phyloP scores from a whole-genome alignment of 92 coral and sea anemone genomes.

The Chrysogorgia sp. region DNA sequence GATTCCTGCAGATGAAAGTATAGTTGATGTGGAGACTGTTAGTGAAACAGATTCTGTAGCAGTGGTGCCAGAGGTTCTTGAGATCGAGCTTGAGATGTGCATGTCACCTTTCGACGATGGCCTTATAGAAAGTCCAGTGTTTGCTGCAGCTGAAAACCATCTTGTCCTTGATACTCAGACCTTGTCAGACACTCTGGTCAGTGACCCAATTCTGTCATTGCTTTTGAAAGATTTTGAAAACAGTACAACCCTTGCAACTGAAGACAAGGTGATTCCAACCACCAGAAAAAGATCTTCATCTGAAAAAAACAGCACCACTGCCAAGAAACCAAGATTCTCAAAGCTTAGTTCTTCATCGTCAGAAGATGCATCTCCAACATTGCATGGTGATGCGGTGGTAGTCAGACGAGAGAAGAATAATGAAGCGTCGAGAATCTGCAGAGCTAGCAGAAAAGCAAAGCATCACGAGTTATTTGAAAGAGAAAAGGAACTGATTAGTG shows the following conservation, averaged over 20 bases:
- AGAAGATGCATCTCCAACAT: not conserved
- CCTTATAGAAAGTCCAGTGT: not conserved
- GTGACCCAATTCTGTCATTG: not conserved
- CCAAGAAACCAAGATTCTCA: not conserved
- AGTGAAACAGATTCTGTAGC: conserved; percentile 3
- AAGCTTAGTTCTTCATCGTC: not conserved
- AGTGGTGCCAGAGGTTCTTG: conserved; percentile 19
- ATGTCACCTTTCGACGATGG: not conserved
- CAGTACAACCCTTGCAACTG: not conserved
- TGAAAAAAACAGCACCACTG: not conserved
- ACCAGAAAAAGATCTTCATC: not conserved
- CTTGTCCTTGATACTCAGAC: not conserved
- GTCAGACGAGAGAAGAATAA: conserved; percentile 85
- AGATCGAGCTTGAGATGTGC: not conserved
- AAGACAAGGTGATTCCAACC: not conserved
- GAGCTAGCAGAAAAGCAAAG: conserved; percentile 77
- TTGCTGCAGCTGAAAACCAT: not conserved
- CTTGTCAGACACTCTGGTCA: not conserved
- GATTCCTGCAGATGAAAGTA: not conserved
- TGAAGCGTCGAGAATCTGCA: conserved; percentile 76
- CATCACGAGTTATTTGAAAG: conserved; percentile 75
- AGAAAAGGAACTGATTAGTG: conserved; percentile 68
- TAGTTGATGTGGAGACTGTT: not conserved
- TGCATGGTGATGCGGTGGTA: conserved; percentile 52
- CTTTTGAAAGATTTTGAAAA: conserved; percentile 17